Evolutionary conservation across 2,113 vertebrate species (phyloP), one percentile per base, ranked within the genome.

Genomic region (Ochotona curzoniae): DNA sequence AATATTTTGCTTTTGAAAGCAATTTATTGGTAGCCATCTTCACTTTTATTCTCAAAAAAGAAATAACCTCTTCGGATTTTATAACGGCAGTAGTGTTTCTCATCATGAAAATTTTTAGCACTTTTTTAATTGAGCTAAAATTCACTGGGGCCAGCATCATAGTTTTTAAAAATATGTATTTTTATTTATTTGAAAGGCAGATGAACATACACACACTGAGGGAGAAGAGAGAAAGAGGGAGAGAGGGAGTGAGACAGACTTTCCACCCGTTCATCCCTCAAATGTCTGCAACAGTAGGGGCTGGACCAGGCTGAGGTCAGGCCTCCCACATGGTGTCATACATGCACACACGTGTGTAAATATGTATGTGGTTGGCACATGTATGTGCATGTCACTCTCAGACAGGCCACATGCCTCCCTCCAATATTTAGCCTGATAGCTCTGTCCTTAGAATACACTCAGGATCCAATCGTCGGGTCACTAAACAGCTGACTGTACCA

Each of bases 81-180:
- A 78, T 73, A 81, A 63, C 81, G 9, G 18, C 32, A 74, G 14
- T 23, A 57, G 38, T 78, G 71, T 51, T 90, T 84, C 49, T 49
- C 44, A 14, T 80, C 87, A 80, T 74, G 87, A 79, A 79, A 83
- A 84, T 54, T 71, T 83, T 15, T 38, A 44, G 28, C 15, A 76
- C 71, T 92, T 47, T 91, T 88, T 82, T 63, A 92, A 73, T 7
- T 67, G 32, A 93, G 70, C 26, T 90, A 73, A 88, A 81, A 70
- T 28, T 35, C 63, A 14, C 64, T 78, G 81, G 4, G 89, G 13
- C 54, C 54, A 57, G 54, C 54, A 57, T 57, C 18, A 18, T 57
- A 13, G 38, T 44, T 44, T 44, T 44, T 44, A 44, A 44, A 44
- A 44, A 44, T 44, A 44, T 44, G 38, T 44, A 44, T 44, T 44